Conservation (phyloP, 1,140 invertebrate species). For the Procambarus virginalis region DNA sequence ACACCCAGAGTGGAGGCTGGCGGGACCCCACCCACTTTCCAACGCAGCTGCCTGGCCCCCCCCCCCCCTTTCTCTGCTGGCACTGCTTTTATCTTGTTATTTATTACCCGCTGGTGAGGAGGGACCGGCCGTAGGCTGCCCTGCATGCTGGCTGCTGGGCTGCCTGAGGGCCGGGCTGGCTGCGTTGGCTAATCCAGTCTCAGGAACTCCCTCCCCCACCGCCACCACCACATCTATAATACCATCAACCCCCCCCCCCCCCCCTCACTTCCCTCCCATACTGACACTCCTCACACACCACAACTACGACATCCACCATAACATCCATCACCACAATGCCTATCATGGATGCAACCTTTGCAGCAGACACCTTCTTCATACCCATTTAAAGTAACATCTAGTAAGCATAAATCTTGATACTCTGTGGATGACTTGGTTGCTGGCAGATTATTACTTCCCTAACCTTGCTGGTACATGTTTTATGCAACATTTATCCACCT, state of each 20-base stretch:
- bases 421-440: slow-evolving; percentile 12
- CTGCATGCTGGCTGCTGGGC: slow-evolving; percentile 47
- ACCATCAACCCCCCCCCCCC: slow-evolving; percentile 39
- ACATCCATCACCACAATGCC: slow-evolving; percentile 41
- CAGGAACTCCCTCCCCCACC: slow-evolving; percentile 64
- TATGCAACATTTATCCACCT: slow-evolving; percentile 17
- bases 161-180: slow-evolving; percentile 37
- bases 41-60: slow-evolving; percentile 42
- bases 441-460: slow-evolving; percentile 3
- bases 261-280: slow-evolving; percentile 25
- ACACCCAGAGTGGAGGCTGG: slow-evolving; percentile 61
- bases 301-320: slow-evolving; percentile 33
- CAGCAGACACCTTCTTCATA: slow-evolving; percentile 36
- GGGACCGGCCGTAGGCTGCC: slow-evolving; percentile 46
- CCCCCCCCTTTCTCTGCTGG: slow-evolving; percentile 68
- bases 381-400: slow-evolving; percentile 11
- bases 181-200: slow-evolving; percentile 59
- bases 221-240: slow-evolving; percentile 48
- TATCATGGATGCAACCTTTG: slow-evolving; percentile 46
- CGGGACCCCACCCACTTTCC: slow-evolving; percentile 53
- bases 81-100: slow-evolving; percentile 69
- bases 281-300: slow-evolving; percentile 39
- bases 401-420: slow-evolving; percentile 15
- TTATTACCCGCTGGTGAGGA: slow-evolving; percentile 61
- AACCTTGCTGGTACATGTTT: slow-evolving; percentile 22